phyloP scores from a whole-genome alignment of 2,797 vertebrate species.

The Brotula barbata region DNA sequence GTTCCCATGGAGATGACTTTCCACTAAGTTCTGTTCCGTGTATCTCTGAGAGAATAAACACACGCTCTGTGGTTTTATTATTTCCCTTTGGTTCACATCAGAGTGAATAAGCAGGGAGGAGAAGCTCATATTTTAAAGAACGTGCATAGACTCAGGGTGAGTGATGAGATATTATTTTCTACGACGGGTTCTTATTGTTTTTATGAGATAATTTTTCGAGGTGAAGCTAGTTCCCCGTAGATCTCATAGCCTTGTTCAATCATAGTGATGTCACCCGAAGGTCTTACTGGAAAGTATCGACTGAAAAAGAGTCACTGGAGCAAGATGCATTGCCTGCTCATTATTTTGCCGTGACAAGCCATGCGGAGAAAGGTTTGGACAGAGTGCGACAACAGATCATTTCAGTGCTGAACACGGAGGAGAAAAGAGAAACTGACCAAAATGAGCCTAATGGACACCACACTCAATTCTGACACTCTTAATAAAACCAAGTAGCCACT shows the following conservation, averaged over 20 bases:
- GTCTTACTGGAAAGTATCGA: conserved; percentile 39
- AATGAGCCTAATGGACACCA: conserved; percentile 36
- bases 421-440: conserved; percentile 41
- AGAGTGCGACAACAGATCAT: conserved; percentile 24
- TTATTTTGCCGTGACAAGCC: conserved; percentile 43
- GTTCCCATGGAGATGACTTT: conserved; percentile 71
- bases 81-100: conserved; percentile 34
- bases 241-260: conserved; percentile 49
- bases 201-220: conserved; percentile 20
- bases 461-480: conserved; percentile 36
- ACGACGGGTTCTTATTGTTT: conserved; percentile 30
- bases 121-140: conserved; percentile 7
- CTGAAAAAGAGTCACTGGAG: conserved; percentile 44
- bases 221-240: conserved; percentile 46
- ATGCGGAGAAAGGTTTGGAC: conserved; percentile 37
- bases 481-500: conserved; percentile 38
- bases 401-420: conserved; percentile 21
- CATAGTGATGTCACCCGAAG: conserved; percentile 42
- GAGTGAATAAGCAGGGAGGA: conserved; percentile 28
- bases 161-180: conserved; percentile 50
- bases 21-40: conserved; percentile 70
- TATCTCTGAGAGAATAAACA: conserved; percentile 31
- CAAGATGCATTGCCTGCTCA: conserved; percentile 40
- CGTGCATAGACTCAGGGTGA: conserved; percentile 63
- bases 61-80: conserved; percentile 27